Base-by-base conservation (phyloP, 2,888 invertebrate species). In the Sphecodes monilicornis region DNA sequence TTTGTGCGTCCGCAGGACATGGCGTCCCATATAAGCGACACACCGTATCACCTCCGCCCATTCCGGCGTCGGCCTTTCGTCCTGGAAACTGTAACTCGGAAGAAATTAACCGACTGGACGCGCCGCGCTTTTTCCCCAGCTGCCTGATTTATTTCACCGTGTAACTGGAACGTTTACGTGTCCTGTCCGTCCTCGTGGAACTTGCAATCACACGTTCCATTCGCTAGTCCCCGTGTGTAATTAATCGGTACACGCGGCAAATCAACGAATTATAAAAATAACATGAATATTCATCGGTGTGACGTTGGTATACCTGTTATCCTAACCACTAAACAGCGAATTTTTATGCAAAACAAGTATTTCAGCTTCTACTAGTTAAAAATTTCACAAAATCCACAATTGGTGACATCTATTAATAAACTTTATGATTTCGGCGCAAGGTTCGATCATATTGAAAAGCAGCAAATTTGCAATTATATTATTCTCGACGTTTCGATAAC, bases 1-100 rank as follows among this genome's bases (percentile, higher is more conserved):
- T 92, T 91, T 92, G 90, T 91, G 89, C 89, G 83, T 88, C 86
- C 88, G 74, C 85, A 82, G 82, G 87, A 88, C 83, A 71, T 69
- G 78, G 69, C 84, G 82, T 84, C 82, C 88, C 91, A 85, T 91
- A 93, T 91, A 92, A 93, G 92, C 91, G 89, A 88, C 88, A 86
- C 87, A 78, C 88, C 86, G 88, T 88, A 85, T 89, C 88, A 88
- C 89, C 88, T 87, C 76, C 83, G 68, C 72, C 78, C 82, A 41
- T 82, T 76, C 82, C 79, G 75, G 76, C 74, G 84, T 57, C 85
- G 74, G 79, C 79, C 78, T 86, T 85, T 85, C 82, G 79, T 78
- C 82, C 82, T 72, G 85, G 88, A 90, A 90, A 89, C 88, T 85
- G 83, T 88, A 88, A 86, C 88, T 84, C 87, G 88, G 86, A 90